Evolutionary conservation across 2,113 vertebrate genomes (phyloP).

Genomic region (Antechinus stuartii): DNA sequence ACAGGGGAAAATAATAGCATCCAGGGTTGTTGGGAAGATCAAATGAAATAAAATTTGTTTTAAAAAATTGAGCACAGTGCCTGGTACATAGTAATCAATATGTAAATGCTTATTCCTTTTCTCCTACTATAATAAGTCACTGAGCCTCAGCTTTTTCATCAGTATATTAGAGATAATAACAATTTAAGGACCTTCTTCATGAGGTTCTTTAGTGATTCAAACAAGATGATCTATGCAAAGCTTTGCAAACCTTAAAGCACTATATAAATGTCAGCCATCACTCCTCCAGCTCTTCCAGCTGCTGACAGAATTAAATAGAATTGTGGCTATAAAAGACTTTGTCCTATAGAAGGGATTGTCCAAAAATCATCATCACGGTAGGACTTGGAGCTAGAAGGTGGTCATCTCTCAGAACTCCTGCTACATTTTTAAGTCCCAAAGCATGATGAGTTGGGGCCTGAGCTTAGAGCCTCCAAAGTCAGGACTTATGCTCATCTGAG

Average conservation of each 20-base stretch:
- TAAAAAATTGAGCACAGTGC: not conserved
- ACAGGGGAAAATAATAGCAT: not conserved
- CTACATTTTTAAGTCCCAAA: not conserved
- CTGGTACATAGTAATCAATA: not conserved
- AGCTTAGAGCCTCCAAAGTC: not conserved
- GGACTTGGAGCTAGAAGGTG: not conserved
- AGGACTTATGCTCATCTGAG: not conserved
- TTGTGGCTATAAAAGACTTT: not conserved
- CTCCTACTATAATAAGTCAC: not conserved
- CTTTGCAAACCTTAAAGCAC: not conserved
- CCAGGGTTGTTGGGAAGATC: not conserved
- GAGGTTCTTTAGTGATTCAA: not conserved
- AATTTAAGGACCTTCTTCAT: not conserved
- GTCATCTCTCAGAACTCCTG: not conserved
- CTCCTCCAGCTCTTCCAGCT: not conserved
- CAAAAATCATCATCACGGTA: not conserved
- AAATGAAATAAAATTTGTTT: not conserved
- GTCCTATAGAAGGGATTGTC: not conserved
- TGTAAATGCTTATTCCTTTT: not conserved
- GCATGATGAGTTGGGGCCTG: not conserved
- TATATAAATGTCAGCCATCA: not conserved
- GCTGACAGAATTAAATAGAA: not conserved
- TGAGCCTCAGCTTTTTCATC: not conserved
- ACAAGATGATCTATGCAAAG: not conserved
- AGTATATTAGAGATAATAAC: not conserved